Evolutionary conservation across 2,888 invertebrate genomes (phyloP).

Genomic region (Mesorhabditis spiculigera): DNA sequence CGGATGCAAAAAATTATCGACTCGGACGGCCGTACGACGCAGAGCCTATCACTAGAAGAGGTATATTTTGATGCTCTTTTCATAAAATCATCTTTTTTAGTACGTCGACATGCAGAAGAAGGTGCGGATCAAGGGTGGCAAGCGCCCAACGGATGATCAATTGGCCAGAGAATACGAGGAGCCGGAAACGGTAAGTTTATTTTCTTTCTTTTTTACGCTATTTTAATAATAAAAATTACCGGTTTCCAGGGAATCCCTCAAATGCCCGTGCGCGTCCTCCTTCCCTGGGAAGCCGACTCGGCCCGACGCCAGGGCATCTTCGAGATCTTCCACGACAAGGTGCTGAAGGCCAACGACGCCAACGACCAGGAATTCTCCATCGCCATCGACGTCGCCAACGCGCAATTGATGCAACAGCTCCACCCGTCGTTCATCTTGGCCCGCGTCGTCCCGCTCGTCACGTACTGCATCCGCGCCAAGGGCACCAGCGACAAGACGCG

Average conservation of each 20-base stretch:
- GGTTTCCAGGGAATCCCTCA: background rate
- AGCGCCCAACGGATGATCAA: too few species aligned
- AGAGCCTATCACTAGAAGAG: too few species aligned
- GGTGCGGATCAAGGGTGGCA: too few species aligned
- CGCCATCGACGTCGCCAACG: background rate
- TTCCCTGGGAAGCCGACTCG: background rate
- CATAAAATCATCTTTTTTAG: too few species aligned
- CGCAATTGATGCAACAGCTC: background rate
- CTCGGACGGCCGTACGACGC: background rate
- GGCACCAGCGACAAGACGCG: background rate
- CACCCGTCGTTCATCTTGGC: background rate
- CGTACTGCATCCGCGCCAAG: background rate
- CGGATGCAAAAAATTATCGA: background rate
- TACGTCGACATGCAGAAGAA: too few species aligned
- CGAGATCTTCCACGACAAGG: background rate
- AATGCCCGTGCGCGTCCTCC: background rate
- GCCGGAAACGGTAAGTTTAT: too few species aligned
- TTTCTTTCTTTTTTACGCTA: too few species aligned
- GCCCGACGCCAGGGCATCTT: background rate
- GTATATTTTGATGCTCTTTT: too few species aligned
- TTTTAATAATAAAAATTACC: too few species aligned
- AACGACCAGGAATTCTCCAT: background rate
- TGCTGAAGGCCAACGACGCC: background rate
- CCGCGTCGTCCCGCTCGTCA: background rate
- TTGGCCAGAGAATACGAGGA: too few species aligned